Evolutionary conservation across 1,140 invertebrate genomes (phyloP).

Genomic region (Drosophila parvula): DNA sequence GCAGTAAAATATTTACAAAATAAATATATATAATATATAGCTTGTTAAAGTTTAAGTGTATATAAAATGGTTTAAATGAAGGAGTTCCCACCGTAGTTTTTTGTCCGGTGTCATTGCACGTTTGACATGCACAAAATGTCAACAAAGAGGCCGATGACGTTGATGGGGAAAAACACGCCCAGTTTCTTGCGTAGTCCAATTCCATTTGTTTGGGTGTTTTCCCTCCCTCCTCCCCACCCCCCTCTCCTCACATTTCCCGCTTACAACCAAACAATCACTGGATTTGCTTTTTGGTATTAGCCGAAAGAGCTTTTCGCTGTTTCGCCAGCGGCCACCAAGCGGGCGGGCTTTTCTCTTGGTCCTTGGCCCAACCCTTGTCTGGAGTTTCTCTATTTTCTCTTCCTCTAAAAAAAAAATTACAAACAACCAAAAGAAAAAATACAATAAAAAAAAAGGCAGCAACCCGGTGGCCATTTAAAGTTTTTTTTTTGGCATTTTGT

Average conservation of each 20-base stretch:
- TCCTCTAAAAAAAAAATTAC: not conserved
- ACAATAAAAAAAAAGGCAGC: not conserved
- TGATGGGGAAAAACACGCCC: slow-evolving; percentile 37
- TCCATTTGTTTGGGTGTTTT: slow-evolving; percentile 4
- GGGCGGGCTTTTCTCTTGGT: slow-evolving; percentile 1
- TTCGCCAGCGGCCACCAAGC: slow-evolving; percentile 18
- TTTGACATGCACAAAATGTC: slow-evolving; percentile 71
- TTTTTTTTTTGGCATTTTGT: slow-evolving; percentile 54
- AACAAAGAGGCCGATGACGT: slow-evolving; percentile 47
- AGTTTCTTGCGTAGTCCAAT: slow-evolving; percentile 32
- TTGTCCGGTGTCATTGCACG: slow-evolving; percentile 62
- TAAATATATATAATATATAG: not conserved
- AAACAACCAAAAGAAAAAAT: not conserved
- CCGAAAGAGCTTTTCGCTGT: slow-evolving; percentile 67
- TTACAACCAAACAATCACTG: slow-evolving; percentile 9
- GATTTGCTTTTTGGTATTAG: slow-evolving; percentile 10
- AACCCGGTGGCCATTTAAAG: slow-evolving; percentile 55
- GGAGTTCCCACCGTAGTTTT: slow-evolving; percentile 2
- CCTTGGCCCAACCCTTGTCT: slow-evolving; percentile 55
- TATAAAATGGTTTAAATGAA: too few species aligned
- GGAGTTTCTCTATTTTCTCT: slow-evolving; percentile 3
- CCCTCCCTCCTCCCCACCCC: not conserved
- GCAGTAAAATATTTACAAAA: not conserved
- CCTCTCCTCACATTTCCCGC: not conserved
- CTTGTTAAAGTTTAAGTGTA: not conserved